These are phyloP conservation scores for Cryptomyrus ogoouensis DNA, from an alignment of 2,113 vertebrate genomes.

Conservation along the genomic window DNA sequence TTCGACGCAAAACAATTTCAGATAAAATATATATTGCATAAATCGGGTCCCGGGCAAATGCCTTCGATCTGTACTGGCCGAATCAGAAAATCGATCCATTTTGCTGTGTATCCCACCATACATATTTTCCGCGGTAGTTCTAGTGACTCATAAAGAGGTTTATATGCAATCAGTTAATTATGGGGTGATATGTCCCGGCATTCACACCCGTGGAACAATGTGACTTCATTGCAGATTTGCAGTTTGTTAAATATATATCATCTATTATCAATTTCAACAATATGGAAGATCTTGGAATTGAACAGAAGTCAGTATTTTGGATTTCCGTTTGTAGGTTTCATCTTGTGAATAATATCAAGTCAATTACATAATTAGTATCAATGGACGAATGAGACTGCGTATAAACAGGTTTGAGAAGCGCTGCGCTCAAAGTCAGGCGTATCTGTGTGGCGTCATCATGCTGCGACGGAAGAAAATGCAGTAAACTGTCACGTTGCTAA, in stretches of 20 bases:
- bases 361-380: not conserved
- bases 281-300: not conserved
- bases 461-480: slow-evolving; percentile 39
- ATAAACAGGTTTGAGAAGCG: not conserved
- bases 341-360: not conserved
- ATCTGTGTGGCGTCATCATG: slow-evolving; percentile 40
- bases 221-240: not conserved
- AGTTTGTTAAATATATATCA: not conserved
- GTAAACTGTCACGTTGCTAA: slow-evolving; percentile 30
- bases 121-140: not conserved
- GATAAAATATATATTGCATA: not conserved
- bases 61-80: not conserved
- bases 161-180: not conserved
- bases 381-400: not conserved
- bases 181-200: not conserved
- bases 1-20: not conserved
- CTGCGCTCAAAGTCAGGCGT: not conserved
- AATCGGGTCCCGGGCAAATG: not conserved
- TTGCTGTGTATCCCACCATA: not conserved
- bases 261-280: not conserved
- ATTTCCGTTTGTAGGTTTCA: not conserved
- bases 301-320: not conserved
- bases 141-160: not conserved
- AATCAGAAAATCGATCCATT: not conserved
- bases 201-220: not conserved